Evolutionary conservation across 1,140 invertebrate species (phyloP).

Genomic region (Sitobion miscanthi): DNA sequence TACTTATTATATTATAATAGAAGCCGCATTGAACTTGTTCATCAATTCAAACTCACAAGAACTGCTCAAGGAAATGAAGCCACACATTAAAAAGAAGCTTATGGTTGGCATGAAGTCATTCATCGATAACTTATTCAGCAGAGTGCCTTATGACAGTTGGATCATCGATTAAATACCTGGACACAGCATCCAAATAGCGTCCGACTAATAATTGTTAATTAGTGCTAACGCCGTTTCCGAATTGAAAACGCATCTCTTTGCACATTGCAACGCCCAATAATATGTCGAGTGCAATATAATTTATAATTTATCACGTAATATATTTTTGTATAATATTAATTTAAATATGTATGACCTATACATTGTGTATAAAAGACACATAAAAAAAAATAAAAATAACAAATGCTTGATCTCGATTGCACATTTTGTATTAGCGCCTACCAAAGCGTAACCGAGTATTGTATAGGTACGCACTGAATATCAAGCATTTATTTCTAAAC

Average conservation of each 20-base stretch:
- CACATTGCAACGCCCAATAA: not conserved
- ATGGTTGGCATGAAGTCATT: slow-evolving; percentile 76
- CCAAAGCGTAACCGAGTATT: not conserved
- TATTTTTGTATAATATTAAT: not conserved
- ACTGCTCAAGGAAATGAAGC: slow-evolving; percentile 84
- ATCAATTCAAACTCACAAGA: slow-evolving; percentile 85
- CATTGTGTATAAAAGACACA: not conserved
- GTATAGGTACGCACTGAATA: not conserved
- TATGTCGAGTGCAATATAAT: slow-evolving; percentile 37
- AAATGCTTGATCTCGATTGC: slow-evolving; percentile 33
- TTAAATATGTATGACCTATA: not conserved
- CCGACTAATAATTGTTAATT: slow-evolving; percentile 21
- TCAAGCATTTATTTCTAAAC: not conserved
- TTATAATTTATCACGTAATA: slow-evolving; percentile 12
- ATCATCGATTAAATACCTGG: slow-evolving; percentile 64
- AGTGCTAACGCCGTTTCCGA: not conserved
- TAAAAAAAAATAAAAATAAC: not conserved
- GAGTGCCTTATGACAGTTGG: slow-evolving; percentile 80
- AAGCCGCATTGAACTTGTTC: slow-evolving; percentile 82
- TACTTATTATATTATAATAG: slow-evolving; percentile 64
- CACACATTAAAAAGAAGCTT: slow-evolving; percentile 77
- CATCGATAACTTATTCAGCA: slow-evolving; percentile 74
- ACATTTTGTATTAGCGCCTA: not conserved
- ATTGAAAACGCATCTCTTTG: not conserved
- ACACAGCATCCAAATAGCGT: not conserved